These are phyloP conservation scores for Furcula furcula DNA, from an alignment of 2,888 invertebrate species.

Conservation along the genomic window DNA sequence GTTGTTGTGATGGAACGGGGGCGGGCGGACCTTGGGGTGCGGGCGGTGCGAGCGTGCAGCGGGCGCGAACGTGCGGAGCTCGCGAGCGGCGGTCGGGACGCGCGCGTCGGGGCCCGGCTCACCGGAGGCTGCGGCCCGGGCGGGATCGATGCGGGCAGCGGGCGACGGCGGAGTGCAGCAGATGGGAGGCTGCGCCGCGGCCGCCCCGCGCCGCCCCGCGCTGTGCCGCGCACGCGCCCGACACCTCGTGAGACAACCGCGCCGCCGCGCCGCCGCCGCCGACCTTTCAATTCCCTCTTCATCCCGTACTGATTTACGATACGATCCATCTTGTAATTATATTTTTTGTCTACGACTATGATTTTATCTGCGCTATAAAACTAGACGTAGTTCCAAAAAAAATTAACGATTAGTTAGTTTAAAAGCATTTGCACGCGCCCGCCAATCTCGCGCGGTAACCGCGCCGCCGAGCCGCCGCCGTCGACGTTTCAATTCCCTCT, in stretches of 20 bases:
- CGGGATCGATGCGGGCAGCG: constrained; percentile 79
- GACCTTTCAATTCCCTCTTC: constrained; percentile 66
- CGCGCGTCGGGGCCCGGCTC: constrained; percentile 58
- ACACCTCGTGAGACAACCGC: constrained; percentile 30
- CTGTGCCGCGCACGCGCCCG: constrained; percentile 34
- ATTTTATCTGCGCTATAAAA: too few relatives aligned
- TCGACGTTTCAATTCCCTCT: constrained; percentile 66
- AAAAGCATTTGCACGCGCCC: constrained; percentile 33
- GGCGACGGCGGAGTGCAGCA: constrained; percentile 78
- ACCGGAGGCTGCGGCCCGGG: constrained; percentile 63
- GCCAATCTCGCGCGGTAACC: constrained; percentile 28
- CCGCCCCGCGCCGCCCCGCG: constrained; percentile 35
- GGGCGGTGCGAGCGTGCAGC: constrained; percentile 49
- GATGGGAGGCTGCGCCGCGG: constrained; percentile 71
- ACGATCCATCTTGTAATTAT: constrained; percentile 39
- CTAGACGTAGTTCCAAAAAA: too few relatives aligned
- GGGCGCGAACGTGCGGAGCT: constrained; percentile 55
- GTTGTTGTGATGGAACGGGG: constrained; percentile 63
- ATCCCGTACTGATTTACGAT: constrained; percentile 68
- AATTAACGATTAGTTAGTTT: too few relatives aligned
- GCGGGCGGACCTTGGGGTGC: constrained; percentile 48
- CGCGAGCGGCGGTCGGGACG: constrained; percentile 55
- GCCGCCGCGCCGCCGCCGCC: constrained; percentile 34
- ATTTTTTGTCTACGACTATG: too few relatives aligned
- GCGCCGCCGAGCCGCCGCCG: constrained; percentile 35